Evolutionary conservation across 1,140 invertebrate species (phyloP), one percentile per base, ranked within the genome.

Genomic region (Drosophila punjabiensis): DNA sequence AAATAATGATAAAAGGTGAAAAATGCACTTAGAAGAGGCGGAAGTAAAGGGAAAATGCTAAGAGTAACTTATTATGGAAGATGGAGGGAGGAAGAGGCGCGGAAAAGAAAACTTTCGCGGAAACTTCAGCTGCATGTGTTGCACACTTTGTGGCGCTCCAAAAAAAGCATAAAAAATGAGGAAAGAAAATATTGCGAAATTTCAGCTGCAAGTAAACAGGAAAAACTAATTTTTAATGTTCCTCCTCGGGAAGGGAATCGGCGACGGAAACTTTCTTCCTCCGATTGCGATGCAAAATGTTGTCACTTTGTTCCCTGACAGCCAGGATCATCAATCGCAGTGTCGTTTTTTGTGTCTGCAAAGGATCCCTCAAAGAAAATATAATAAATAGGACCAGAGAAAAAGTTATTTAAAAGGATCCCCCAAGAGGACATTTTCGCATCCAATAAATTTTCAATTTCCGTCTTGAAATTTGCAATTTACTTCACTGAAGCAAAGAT

Each of bases 91-190:
- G 9, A 56, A 32, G 6, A 16, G 37, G 11, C 11, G 18, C 20
- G 33, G n/a, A 52, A 64, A 52, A 32, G 35, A 56, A 85, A 84
- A 85, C 33, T 81, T 85, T 85, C 47, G 65, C 30, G 41, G 76
- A 60, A 85, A 79, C 74, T 85, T 85, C 82, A 78, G 79, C 45
- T 81, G 82, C 82, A 85, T 86, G 78, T 85, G 82, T 79, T 68
- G 82, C 78, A 75, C 64, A 58, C 58, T 75, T 81, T 85, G 67
- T 56, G 62, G 55, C 39, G 28, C 70, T 85, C 43, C 32, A 53
- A 63, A 69, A 28, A 65, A 76, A 81, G 56, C 48, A 60, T 56
- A 43, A 50, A 45, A 77, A 76, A 67, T 58, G 55, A 37, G 37
- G 7, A 39, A 60, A 16, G 45, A 65, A 66, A 52, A 67, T 79